phyloP scores from a whole-genome alignment of 2,888 invertebrate genomes.

The Euclidia mi region DNA sequence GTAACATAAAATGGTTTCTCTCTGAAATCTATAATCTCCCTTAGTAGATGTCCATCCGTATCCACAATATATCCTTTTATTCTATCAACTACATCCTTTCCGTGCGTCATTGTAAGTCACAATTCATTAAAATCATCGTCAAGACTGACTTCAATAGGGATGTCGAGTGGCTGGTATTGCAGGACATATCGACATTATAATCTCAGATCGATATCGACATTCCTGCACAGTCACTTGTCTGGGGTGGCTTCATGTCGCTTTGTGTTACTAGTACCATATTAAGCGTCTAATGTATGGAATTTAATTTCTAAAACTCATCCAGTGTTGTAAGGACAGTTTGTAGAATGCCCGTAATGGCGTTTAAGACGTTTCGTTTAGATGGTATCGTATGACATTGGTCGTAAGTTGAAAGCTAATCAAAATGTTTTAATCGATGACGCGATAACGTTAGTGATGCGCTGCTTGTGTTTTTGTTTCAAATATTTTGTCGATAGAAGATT shows the following conservation, averaged over 20 bases:
- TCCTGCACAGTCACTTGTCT: conserved; percentile 88
- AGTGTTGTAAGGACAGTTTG: conserved; percentile 76
- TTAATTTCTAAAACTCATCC: conserved; percentile 82
- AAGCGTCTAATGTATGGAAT: conserved; percentile 88
- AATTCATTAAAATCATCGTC: conserved; percentile 89
- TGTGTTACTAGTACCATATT: conserved; percentile 87
- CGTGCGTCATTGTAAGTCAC: conserved; percentile 87
- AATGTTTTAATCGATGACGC: conserved; percentile 89
- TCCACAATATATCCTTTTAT: conserved; percentile 57
- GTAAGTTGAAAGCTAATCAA: conserved; percentile 90
- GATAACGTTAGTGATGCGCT: conserved; percentile 83
- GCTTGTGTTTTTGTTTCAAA: conserved; percentile 50
- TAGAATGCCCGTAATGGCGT: conserved; percentile 76
- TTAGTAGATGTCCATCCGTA: conserved; percentile 13
- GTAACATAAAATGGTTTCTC: not conserved
- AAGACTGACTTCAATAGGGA: conserved; percentile 86
- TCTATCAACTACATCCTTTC: conserved; percentile 71
- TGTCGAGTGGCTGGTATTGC: conserved; percentile 85
- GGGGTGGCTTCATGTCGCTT: conserved; percentile 88
- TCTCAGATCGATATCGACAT: conserved; percentile 86
- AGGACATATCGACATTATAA: conserved; percentile 84
- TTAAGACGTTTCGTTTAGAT: conserved; percentile 80
- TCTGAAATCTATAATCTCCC: not conserved
- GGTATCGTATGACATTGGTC: conserved; percentile 86
- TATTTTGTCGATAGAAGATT: conserved; percentile 50